Evolutionary conservation across 2,888 invertebrate genomes (phyloP), one percentile per base, ranked within the genome.

Genomic region (Seladonia tumulorum): DNA sequence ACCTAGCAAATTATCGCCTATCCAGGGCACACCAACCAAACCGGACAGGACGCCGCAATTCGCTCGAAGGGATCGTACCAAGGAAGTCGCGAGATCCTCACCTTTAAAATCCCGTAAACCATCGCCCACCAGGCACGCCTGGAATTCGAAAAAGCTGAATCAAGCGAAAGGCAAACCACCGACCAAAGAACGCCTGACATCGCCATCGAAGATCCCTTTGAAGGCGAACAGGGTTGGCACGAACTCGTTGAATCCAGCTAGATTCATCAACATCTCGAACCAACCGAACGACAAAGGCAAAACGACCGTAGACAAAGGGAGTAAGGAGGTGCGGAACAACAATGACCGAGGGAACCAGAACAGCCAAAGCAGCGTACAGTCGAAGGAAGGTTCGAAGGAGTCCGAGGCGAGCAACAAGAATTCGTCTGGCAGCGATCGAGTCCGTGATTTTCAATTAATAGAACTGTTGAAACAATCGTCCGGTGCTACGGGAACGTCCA

Each of bases 171-270:
- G 74, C 1, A 87, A 74, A 45, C 18, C 49, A 1, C 12, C 86
- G 10, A 88, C 70, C 47, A 89, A 86, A 25, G 92, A 93, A 1
- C 83, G 87, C 0, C 35, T 87, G 0, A 83, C 77, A 5, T 94
- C 94, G 18, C 93, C 93, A 0, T 94, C 95, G 39, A 94, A 93
- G 80, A 95, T 95, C 22, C 95, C 95, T 0, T 71, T 94, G 79
- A 90, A 94, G 35, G 83, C 89, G 29, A 90, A 87, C 25, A 90
- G 87, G 73, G 88, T 89, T 63, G 86, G 81, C 39, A 71, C 90
- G 12, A 87, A 84, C 39, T 70, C 88, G 14, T 79, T 87, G 77
- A 87, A 81, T 57, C 88, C 81, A 8, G 73, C 79, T 22, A 87
- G 84, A 63, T 88, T 86, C 78, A 87, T 87, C 60, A 84, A 63